Base-by-base conservation (phyloP, 2,888 invertebrate species). In the Chymomyza amoena region DNA sequence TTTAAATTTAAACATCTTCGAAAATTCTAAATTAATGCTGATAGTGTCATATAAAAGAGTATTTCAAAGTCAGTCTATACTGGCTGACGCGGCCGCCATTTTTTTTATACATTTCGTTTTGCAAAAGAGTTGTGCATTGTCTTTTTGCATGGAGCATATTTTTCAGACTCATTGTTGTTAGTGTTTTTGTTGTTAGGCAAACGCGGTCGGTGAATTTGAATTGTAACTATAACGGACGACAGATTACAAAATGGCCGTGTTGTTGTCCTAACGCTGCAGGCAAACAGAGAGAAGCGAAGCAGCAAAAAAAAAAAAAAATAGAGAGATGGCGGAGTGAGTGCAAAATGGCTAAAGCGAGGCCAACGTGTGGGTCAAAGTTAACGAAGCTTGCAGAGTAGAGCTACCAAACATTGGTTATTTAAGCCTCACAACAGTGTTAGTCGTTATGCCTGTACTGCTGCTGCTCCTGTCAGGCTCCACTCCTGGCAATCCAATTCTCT, bases 351-450 rank as follows among this genome's bases (percentile, higher is more conserved):
- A 45, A 45, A 45, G 39, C 57, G 60, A 45, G 61, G 15, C 60
- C 66, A 57, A 64, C 61, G 57, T 59, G 64, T 63, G 70, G 68
- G 70, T 71, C 75, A 76, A 79, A 79, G 87, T 78, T 88, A 88
- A 88, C 87, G 76, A 86, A 84, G 84, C 84, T 78, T 84, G 79
- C 71, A 75, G 69, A 76, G 69, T 77, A 68, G 66, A 66, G 73
- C 61, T 70, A 68, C 72, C 70, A 76, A 32, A 72, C 72, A 84
- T 68, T 69, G 68, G 73, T 73, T 72, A 69, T 72, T 69, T 65
- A 68, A 66, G 75, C 64, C 61, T 61, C 60, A 71, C 68, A 65
- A 54, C 69, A 57, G 68, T 60, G 61, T 66, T 64, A 45, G 61
- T 60, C 51, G 18, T 20, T 60, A 32, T 60, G 60, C 45, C 59